phyloP scores from a whole-genome alignment of 2,888 invertebrate genomes.

The Pterostichus niger region DNA sequence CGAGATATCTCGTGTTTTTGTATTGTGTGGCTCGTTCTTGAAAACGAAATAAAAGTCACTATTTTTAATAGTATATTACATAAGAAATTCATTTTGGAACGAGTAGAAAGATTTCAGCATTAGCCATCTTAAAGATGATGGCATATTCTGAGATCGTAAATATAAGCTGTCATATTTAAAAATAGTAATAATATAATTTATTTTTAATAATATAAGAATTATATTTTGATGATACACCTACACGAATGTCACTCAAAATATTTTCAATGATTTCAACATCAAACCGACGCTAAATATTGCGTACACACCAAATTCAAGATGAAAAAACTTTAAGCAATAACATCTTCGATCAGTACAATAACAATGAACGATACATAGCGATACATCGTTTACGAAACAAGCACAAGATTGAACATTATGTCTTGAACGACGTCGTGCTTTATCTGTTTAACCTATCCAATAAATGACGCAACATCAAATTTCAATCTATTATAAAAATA shows the following conservation, averaged over 20 bases:
- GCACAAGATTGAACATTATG: too few species aligned
- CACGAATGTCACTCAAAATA: slow-evolving; percentile 1
- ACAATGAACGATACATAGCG: slow-evolving; percentile 7
- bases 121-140: too few species aligned
- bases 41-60: too few species aligned
- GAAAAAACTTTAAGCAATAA: background rate
- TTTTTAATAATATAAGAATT: too few species aligned
- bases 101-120: too few species aligned
- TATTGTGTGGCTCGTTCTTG: too few species aligned
- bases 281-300: background rate
- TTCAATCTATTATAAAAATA: slow-evolving; percentile 31
- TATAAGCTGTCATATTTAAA: too few species aligned
- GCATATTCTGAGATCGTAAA: too few species aligned
- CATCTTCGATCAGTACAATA: slow-evolving; percentile 2
- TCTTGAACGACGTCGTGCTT: background rate
- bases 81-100: too few species aligned
- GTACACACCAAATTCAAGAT: background rate
- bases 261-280: slow-evolving; percentile 26
- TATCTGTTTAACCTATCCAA: slow-evolving; percentile 32
- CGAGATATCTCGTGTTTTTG: too few species aligned
- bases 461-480: slow-evolving; percentile 45
- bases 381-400: slow-evolving; percentile 28
- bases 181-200: too few species aligned
- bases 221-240: background rate
- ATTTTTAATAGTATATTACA: too few species aligned